Evolutionary conservation across 2,113 vertebrate species (phyloP).

Genomic region (Dascyllus trimaculatus): DNA sequence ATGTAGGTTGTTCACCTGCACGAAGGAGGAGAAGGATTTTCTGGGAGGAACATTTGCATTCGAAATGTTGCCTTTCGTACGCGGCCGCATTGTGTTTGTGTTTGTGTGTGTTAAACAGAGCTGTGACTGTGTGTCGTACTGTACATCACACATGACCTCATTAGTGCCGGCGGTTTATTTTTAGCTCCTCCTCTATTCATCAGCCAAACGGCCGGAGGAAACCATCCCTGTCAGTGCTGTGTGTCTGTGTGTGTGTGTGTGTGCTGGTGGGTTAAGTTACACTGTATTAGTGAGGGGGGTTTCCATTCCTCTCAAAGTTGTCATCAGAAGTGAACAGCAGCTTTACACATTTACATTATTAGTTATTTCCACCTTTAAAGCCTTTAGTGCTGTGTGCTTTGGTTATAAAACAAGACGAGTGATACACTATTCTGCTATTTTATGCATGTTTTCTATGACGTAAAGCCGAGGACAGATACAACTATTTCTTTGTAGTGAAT

Average conservation of each 20-base stretch:
- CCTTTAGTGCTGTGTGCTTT: neutral
- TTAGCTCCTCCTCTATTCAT: conserved; percentile 75
- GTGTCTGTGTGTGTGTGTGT: conserved; percentile 19
- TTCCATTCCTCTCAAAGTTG: conserved; percentile 19
- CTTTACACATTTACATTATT: neutral
- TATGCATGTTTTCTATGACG: neutral
- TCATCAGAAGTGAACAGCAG: neutral
- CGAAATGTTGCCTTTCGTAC: conserved; percentile 15
- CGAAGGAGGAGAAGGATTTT: too few relatives aligned
- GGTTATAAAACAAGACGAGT: too few relatives aligned
- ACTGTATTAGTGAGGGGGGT: conserved; percentile 10
- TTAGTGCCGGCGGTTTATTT: conserved; percentile 77
- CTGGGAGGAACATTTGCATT: too few relatives aligned
- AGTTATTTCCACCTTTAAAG: neutral
- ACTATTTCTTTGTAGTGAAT: too few relatives aligned
- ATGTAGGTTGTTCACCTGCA: too few relatives aligned
- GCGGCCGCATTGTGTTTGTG: neutral
- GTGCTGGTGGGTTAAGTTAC: conserved; percentile 22
- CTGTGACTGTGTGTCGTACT: conserved; percentile 58
- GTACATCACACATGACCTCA: conserved; percentile 83
- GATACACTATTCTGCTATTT: neutral
- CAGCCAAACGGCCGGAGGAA: conserved; percentile 66
- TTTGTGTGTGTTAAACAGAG: conserved; percentile 32
- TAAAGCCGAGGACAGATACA: too few relatives aligned
- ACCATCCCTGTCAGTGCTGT: conserved; percentile 16